These are phyloP conservation scores for Chironex yamaguchii DNA, from an alignment of 30 jellyfish, hydroid and myxozoan genomes.

Conservation along the genomic window DNA sequence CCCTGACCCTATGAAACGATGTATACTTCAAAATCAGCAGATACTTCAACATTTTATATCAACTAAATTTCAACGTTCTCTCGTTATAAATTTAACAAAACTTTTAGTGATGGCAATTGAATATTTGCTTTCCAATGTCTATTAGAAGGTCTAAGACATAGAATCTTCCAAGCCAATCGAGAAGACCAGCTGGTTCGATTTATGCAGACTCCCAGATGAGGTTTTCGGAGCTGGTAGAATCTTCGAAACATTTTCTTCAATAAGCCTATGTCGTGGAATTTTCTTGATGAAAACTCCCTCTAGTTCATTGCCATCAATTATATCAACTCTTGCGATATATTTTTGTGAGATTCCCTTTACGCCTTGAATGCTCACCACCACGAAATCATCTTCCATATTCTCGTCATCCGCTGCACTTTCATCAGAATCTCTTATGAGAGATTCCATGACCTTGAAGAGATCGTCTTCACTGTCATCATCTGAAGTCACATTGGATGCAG, in stretches of 20 bases:
- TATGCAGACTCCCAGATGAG: conserved; percentile 8
- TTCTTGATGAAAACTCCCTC: conserved; percentile 13
- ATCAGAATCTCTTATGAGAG: conserved; percentile 13
- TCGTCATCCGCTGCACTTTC: conserved; percentile 24
- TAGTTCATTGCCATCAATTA: not conserved
- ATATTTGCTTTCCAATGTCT: not conserved
- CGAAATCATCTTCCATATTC: conserved; percentile 19
- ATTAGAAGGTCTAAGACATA: not conserved
- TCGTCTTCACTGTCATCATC: not conserved
- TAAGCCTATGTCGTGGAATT: conserved; percentile 28
- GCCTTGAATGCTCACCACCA: conserved; percentile 17
- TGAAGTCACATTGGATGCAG: not conserved
- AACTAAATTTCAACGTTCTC: not conserved
- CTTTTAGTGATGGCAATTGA: not conserved
- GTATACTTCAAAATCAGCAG: too few species aligned
- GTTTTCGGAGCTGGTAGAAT: conserved; percentile 3
- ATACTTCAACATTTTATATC: too few species aligned
- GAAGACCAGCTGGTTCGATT: conserved; percentile 46
- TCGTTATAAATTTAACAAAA: not conserved
- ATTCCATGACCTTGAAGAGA: conserved; percentile 2
- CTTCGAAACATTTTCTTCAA: conserved; percentile 15
- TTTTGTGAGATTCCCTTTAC: conserved; percentile 28
- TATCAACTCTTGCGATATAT: conserved; percentile 11
- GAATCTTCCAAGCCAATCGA: not conserved
- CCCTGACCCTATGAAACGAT: too few species aligned